Evolutionary conservation across 2,113 vertebrate genomes (phyloP).

Genomic region (Ailuropoda melanoleuca): DNA sequence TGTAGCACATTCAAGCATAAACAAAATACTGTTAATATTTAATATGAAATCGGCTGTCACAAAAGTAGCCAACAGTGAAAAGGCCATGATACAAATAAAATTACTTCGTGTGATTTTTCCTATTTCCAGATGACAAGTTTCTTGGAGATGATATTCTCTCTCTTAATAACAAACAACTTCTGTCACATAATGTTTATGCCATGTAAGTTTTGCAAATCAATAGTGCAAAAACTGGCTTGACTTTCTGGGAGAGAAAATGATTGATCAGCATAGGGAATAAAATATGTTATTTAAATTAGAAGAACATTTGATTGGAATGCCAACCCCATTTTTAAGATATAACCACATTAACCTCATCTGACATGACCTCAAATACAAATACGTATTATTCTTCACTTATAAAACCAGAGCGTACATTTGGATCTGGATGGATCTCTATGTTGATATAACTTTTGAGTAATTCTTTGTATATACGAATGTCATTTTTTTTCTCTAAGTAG

Average conservation of each 20-base stretch:
- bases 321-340: slow-evolving; percentile 67
- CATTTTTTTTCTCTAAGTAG: slow-evolving; percentile 40
- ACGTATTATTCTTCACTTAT: not conserved
- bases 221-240: slow-evolving; percentile 79
- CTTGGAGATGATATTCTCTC: slow-evolving; percentile 88
- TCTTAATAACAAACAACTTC: slow-evolving; percentile 87
- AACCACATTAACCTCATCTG: slow-evolving; percentile 12
- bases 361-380: slow-evolving; percentile 36
- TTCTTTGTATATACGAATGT: not conserved
- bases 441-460: slow-evolving; percentile 11
- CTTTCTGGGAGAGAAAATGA: slow-evolving; percentile 79
- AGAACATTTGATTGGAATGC: slow-evolving; percentile 80
- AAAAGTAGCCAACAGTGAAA: slow-evolving; percentile 83
- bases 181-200: slow-evolving; percentile 86
- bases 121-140: slow-evolving; percentile 85
- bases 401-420: slow-evolving; percentile 1
- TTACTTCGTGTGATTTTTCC: slow-evolving; percentile 85
- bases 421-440: not conserved
- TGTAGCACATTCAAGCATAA: slow-evolving; percentile 61
- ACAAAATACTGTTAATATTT: slow-evolving; percentile 77
- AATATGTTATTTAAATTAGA: slow-evolving; percentile 75
- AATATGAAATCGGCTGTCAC: slow-evolving; percentile 83
- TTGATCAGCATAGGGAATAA: slow-evolving; percentile 83
- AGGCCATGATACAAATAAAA: slow-evolving; percentile 88
- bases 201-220: slow-evolving; percentile 86